Evolutionary conservation across 2,888 invertebrate species (phyloP).

Genomic region (Diaperis boleti): DNA sequence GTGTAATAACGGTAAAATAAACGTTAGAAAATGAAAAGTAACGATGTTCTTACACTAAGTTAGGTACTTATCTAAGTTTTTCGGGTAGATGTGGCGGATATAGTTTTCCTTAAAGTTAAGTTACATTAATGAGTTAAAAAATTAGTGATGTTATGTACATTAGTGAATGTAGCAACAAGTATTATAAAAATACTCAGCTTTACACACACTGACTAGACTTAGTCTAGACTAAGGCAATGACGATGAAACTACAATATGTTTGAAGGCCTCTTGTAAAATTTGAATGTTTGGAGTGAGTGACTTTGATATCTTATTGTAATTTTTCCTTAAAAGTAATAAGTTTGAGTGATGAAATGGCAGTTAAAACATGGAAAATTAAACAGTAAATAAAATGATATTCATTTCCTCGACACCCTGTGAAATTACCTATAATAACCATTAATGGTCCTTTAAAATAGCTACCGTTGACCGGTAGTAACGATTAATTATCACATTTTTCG

Average conservation of each 20-base stretch:
- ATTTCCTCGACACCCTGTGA: conserved; percentile 37
- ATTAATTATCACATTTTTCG: conserved; percentile 38
- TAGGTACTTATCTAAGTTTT: conserved; percentile 31
- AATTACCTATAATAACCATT: conserved; percentile 29
- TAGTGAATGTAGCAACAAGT: conserved; percentile 36
- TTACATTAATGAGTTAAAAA: conserved; percentile 36
- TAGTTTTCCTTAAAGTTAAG: conserved; percentile 28
- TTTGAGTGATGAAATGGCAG: conserved; percentile 32
- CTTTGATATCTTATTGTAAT: conserved; percentile 6
- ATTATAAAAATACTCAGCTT: conserved; percentile 42
- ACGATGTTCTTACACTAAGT: conserved; percentile 20
- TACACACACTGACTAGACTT: conserved; percentile 35
- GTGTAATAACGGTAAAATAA: conserved; percentile 14
- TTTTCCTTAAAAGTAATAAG: too few relatives aligned
- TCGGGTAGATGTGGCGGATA: conserved; percentile 44
- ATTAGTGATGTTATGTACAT: conserved; percentile 36
- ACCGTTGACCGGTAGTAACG: conserved; percentile 15
- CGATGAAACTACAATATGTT: conserved; percentile 40
- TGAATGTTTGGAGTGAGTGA: conserved; percentile 2
- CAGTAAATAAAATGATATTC: conserved; percentile 29
- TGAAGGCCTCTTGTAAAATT: conserved; percentile 39
- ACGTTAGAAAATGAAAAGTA: conserved; percentile 5
- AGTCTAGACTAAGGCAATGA: conserved; percentile 40
- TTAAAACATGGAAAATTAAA: conserved; percentile 21
- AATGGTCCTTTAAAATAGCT: conserved; percentile 32